Percentiles rank a stretch among this genome's conserved stretches.
Conservation (phyloP, 2,888 invertebrate species). For the Aphrophora alni region DNA sequence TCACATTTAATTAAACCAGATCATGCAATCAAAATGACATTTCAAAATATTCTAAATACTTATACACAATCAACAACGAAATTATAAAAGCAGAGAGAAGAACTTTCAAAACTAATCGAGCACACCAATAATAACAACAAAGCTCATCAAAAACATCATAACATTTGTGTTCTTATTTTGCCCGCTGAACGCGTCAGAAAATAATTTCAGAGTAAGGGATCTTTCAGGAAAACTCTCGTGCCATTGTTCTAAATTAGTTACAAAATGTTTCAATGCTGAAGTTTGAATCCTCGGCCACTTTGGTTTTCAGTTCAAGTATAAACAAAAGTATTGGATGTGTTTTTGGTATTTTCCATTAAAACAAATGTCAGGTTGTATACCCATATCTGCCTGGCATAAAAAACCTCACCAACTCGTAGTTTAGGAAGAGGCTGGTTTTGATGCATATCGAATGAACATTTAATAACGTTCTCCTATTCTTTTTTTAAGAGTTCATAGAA, state of each 20-base stretch:
- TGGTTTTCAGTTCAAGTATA: constrained; percentile 30
- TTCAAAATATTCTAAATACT: no score
- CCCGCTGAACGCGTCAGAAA: constrained; percentile 29
- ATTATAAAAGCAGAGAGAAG: no score
- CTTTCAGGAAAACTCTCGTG: background rate
- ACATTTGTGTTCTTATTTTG: constrained; percentile 30
- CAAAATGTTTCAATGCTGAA: constrained; percentile 22
- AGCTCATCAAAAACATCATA: constrained; percentile 22
- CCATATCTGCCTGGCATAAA: constrained; percentile 33
- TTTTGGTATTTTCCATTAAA: constrained; percentile 16
- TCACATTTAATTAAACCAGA: no score
- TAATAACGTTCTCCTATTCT: constrained; percentile 21
- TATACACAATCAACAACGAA: no score
- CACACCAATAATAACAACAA: no score
- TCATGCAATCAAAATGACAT: no score
- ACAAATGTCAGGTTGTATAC: constrained; percentile 32
- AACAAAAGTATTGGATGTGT: constrained; percentile 11
- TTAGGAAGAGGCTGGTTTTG: constrained; percentile 34
- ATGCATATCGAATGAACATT: constrained; percentile 28
- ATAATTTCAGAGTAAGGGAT: constrained; percentile 19
- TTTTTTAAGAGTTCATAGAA: constrained; percentile 29
- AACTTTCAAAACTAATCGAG: no score
- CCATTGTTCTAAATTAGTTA: background rate
- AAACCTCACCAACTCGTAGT: constrained; percentile 27
- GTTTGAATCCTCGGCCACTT: constrained; percentile 20